Percentiles rank a stretch among this genome's conserved stretches.
phyloP scores from a whole-genome alignment of 1,140 invertebrate species.

The Platyura marginata region DNA sequence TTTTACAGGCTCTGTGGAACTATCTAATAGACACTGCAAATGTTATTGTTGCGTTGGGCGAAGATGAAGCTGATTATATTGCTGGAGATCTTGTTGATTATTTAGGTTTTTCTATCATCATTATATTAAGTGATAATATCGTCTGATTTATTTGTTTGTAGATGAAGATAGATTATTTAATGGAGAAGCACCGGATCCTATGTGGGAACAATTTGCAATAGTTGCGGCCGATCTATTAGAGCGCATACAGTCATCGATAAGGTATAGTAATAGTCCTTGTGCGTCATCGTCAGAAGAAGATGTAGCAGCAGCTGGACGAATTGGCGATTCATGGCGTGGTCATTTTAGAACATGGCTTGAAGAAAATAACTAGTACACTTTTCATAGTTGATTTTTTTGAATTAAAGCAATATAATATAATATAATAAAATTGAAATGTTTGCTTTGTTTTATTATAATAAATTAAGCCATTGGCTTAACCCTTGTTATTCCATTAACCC shows the following conservation, averaged over 20 bases:
- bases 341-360: background rate
- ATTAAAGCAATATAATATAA: too few species aligned
- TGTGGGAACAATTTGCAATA: conserved; percentile 43
- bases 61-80: conserved; percentile 32
- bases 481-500: too few species aligned
- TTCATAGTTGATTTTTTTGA: too few species aligned
- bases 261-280: background rate
- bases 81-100: conserved; percentile 34
- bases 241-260: conserved; percentile 20
- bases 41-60: conserved; percentile 26
- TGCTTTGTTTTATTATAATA: too few species aligned
- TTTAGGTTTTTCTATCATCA: too few species aligned
- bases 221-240: conserved; percentile 42
- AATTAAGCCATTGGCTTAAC: too few species aligned
- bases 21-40: conserved; percentile 37
- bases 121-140: conserved; percentile 1
- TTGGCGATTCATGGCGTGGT: background rate
- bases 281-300: conserved; percentile 2
- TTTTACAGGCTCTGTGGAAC: conserved; percentile 37
- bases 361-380: too few species aligned
- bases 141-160: conserved; percentile 8
- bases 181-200: conserved; percentile 14
- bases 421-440: too few species aligned
- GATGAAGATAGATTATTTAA: conserved; percentile 29
- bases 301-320: background rate